phyloP scores from a whole-genome alignment of 2,113 vertebrate genomes.

The Bothrops jararaca region DNA sequence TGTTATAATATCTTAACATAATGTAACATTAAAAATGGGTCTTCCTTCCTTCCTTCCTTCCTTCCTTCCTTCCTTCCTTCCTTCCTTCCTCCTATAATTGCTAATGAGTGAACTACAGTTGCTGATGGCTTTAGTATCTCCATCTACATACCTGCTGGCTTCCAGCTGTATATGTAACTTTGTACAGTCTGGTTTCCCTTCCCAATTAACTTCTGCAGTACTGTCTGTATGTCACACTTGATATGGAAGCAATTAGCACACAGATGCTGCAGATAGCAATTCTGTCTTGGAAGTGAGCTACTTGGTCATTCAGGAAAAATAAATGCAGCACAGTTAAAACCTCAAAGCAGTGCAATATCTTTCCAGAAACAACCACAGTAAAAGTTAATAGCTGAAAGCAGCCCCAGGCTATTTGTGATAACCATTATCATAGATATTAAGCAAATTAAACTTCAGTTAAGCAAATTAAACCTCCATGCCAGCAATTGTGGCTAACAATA shows the following conservation, averaged over 20 bases:
- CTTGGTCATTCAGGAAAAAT: neutral
- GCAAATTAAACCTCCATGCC: too few relatives aligned
- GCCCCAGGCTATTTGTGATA: slow-evolving; percentile 37
- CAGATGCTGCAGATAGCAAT: neutral
- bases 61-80: neutral
- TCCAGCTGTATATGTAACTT: neutral
- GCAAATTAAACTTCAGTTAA: slow-evolving; percentile 3
- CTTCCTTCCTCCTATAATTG: neutral
- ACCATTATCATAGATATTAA: slow-evolving; percentile 44
- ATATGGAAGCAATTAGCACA: neutral
- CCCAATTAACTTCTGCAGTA: neutral
- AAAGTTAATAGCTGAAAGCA: slow-evolving; percentile 28
- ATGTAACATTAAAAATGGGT: neutral
- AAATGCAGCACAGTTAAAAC: neutral
- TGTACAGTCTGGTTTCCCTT: neutral
- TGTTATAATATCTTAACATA: neutral
- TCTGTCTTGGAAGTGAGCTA: neutral
- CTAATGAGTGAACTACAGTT: neutral
- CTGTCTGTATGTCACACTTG: neutral
- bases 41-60: neutral
- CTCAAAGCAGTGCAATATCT: neutral
- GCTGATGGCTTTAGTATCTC: neutral
- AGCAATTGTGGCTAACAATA: slow-evolving; percentile 35
- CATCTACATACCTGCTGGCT: neutral
- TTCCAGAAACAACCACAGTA: neutral